Evolutionary conservation across 2,888 invertebrate species (phyloP), one percentile per base, ranked within the genome.

Genomic region (Macrosoma leucophasiata): DNA sequence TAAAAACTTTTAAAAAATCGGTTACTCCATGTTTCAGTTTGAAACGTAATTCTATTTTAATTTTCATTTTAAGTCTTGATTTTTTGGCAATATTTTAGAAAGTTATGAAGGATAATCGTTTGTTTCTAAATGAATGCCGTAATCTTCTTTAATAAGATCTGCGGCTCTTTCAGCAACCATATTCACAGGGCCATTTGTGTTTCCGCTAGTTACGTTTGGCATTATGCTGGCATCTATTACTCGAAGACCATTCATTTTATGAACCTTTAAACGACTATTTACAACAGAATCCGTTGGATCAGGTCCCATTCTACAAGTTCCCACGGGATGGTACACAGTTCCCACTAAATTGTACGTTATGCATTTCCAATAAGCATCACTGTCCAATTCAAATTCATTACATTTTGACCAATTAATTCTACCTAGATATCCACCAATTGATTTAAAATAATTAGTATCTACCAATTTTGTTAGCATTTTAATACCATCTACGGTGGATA

Each of bases 141-240:
- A 39, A 30, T 56, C 58, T 50, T 88, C 79, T 59, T 91, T 91
- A 27, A 92, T 88, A 68, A 92, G 82, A 61, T 93, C 91, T 0
- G 91, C 86, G 0, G 86, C 91, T 55, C 91, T 90, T 58, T 94
- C 94, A 0, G 87, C 94, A 26, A 94, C 91, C 93, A 94, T 94
- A 8, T 92, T 89, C 0, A 87, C 84, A 0, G 93, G 91, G 0
- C 89, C 93, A 58, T 93, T 93, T 0, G 91, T 93, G 59, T 94
- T 94, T 0, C 91, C 92, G 55, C 91, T 92, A 0, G 90, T 85
- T 27, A 91, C 86, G 2, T 65, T 79, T 0, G 93, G 94, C 92
- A 94, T 94, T 23, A 94, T 86, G 32, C 92, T 92, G 0, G 91
- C 92, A 60, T 93, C 93, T 0, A 88, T 87, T 0, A 93, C 90